Evolutionary conservation across 2,888 invertebrate genomes (phyloP).

Genomic region (Busseola fusca): DNA sequence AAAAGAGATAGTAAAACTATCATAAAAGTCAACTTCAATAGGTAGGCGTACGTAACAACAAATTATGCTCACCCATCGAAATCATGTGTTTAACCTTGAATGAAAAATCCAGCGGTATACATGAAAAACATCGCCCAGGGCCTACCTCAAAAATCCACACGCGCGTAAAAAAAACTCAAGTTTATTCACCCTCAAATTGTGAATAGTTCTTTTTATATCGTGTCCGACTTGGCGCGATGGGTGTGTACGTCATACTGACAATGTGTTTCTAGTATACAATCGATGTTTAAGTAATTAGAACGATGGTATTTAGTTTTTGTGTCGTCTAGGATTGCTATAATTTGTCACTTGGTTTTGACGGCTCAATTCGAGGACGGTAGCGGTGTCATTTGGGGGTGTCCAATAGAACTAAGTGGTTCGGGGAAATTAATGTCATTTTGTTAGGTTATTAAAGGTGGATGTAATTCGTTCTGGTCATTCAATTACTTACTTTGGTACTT

Average conservation of each 20-base stretch:
- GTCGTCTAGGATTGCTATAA: conserved; percentile 38
- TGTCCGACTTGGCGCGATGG: conserved; percentile 48
- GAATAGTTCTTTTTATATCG: conserved; percentile 52
- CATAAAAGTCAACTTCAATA: not conserved
- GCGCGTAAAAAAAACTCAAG: conserved; percentile 12
- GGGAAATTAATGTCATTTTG: conserved; percentile 11
- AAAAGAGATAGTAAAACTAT: not conserved
- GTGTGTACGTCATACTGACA: conserved; percentile 25
- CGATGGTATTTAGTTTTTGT: conserved; percentile 34
- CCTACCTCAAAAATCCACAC: conserved; percentile 13
- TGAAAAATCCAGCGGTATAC: not conserved
- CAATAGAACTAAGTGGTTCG: conserved; percentile 2
- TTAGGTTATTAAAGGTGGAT: not conserved
- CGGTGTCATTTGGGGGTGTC: conserved; percentile 22
- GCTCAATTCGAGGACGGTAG: conserved; percentile 23
- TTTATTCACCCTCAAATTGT: conserved; percentile 55
- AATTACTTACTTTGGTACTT: not conserved
- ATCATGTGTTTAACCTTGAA: conserved; percentile 1
- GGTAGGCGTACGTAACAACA: conserved; percentile 1
- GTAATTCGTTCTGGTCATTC: not conserved
- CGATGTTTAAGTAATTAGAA: conserved; percentile 37
- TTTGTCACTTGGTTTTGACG: conserved; percentile 46
- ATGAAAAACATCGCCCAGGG: conserved; percentile 21
- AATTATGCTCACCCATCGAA: not conserved
- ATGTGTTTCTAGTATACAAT: conserved; percentile 40